These are phyloP conservation scores for Pyrocephalus nanus DNA, from an alignment of 2,797 vertebrate genomes.

Conservation along the genomic window DNA sequence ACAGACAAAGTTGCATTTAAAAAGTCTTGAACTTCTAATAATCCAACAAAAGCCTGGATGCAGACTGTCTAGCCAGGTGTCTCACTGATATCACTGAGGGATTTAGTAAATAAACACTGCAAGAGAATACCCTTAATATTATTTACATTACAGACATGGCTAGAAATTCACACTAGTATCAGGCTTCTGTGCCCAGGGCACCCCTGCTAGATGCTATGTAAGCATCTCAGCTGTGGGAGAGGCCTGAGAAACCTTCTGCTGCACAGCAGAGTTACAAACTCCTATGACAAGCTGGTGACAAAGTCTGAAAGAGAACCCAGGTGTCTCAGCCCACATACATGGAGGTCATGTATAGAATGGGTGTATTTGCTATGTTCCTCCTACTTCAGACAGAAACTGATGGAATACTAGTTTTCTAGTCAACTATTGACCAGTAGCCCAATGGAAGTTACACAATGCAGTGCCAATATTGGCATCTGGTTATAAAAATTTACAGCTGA, in stretches of 20 bases:
- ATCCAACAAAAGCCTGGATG: not conserved
- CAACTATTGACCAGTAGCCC: not conserved
- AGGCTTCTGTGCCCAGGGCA: not conserved
- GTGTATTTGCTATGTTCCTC: not conserved
- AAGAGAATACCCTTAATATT: not conserved
- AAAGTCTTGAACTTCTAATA: not conserved
- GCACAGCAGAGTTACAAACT: not conserved
- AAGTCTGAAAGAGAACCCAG: not conserved
- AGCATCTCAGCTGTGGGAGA: not conserved
- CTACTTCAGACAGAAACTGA: not conserved
- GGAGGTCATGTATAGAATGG: not conserved
- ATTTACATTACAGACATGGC: not conserved
- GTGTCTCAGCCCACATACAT: not conserved
- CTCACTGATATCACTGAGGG: not conserved
- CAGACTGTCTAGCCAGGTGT: not conserved
- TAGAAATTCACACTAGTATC: not conserved
- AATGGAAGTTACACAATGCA: not conserved
- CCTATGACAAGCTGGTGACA: not conserved
- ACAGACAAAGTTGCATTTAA: not conserved
- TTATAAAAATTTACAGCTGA: not conserved
- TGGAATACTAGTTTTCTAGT: not conserved
- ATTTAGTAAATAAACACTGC: not conserved
- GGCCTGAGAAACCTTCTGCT: not conserved
- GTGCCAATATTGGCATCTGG: not conserved
- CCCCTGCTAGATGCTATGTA: not conserved